Evolutionary conservation across 2,113 vertebrate genomes (phyloP).

Genomic region (Cyprinodon tularosa): DNA sequence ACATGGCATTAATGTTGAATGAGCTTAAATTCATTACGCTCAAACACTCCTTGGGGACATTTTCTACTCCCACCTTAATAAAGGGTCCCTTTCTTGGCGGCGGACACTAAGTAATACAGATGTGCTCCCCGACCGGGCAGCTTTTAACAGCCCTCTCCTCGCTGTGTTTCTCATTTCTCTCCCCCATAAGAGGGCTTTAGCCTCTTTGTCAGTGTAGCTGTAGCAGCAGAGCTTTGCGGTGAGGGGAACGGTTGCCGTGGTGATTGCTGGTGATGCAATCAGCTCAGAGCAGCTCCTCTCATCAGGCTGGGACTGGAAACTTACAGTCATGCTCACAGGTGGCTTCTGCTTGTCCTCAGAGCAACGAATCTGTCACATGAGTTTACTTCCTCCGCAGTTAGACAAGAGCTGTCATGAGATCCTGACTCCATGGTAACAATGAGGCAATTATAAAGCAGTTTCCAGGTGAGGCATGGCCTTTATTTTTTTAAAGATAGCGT

Average conservation of each 20-base stretch:
- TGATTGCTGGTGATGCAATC: slow-evolving; percentile 71
- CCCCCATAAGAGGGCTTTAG: slow-evolving; percentile 57
- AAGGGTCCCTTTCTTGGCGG: slow-evolving; percentile 62
- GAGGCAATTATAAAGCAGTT: neutral
- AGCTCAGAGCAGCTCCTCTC: slow-evolving; percentile 47
- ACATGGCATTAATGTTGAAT: slow-evolving; percentile 65
- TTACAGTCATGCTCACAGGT: slow-evolving; percentile 54
- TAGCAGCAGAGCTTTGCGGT: slow-evolving; percentile 48
- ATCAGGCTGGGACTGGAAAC: slow-evolving; percentile 49
- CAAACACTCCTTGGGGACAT: slow-evolving; percentile 64
- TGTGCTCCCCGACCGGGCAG: slow-evolving; percentile 43
- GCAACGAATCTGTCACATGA: slow-evolving; percentile 4
- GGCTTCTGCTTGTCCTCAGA: slow-evolving; percentile 23
- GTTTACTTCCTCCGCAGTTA: neutral
- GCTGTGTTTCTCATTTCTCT: slow-evolving; percentile 23
- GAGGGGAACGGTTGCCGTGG: slow-evolving; percentile 72
- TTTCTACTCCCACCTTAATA: slow-evolving; percentile 68
- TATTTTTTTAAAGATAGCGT: too few relatives aligned
- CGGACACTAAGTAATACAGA: slow-evolving; percentile 72
- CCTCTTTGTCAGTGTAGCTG: slow-evolving; percentile 55
- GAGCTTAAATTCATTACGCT: slow-evolving; percentile 69
- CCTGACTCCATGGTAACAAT: neutral
- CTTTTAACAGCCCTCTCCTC: slow-evolving; percentile 48
- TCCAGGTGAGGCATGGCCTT: neutral
- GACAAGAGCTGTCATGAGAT: neutral